Evolutionary conservation across 2,888 invertebrate species (phyloP).

Genomic region (Spatulosminthurus flaviceps): DNA sequence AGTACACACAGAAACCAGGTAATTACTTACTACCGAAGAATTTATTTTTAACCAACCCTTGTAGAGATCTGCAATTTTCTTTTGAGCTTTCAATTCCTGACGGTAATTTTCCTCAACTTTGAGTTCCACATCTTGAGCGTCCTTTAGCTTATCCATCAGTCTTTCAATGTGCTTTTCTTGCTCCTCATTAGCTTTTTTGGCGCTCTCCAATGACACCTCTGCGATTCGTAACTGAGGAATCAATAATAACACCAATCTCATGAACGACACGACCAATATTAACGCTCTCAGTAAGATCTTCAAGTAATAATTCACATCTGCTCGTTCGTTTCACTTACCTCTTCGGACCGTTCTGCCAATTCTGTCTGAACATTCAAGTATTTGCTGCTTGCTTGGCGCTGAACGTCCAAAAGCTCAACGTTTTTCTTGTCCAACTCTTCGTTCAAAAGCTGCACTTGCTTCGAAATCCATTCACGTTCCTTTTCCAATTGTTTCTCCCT

Average conservation of each 20-base stretch:
- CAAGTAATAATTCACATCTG: conserved; percentile 30
- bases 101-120: conserved; percentile 77
- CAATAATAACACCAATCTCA: background rate
- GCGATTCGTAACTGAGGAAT: conserved; percentile 72
- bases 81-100: conserved; percentile 85
- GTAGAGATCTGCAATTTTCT: conserved; percentile 83
- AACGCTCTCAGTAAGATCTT: too few species aligned
- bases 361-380: conserved; percentile 77
- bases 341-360: conserved; percentile 80
- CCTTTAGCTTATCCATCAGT: conserved; percentile 75
- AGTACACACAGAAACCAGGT: too few species aligned
- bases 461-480: conserved; percentile 78
- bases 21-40: too few species aligned
- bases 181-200: conserved; percentile 77
- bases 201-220: conserved; percentile 75
- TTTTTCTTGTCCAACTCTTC: conserved; percentile 82
- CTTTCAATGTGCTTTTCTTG: conserved; percentile 76
- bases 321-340: too few species aligned
- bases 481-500: conserved; percentile 83
- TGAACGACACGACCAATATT: too few species aligned
- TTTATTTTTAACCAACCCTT: conserved; percentile 73
- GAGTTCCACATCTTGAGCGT: conserved; percentile 77
- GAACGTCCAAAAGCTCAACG: conserved; percentile 78
- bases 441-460: conserved; percentile 81
- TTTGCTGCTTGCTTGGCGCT: conserved; percentile 77